Evolutionary conservation across 1,140 invertebrate species (phyloP).

Genomic region (Tetragnatha versicolor): DNA sequence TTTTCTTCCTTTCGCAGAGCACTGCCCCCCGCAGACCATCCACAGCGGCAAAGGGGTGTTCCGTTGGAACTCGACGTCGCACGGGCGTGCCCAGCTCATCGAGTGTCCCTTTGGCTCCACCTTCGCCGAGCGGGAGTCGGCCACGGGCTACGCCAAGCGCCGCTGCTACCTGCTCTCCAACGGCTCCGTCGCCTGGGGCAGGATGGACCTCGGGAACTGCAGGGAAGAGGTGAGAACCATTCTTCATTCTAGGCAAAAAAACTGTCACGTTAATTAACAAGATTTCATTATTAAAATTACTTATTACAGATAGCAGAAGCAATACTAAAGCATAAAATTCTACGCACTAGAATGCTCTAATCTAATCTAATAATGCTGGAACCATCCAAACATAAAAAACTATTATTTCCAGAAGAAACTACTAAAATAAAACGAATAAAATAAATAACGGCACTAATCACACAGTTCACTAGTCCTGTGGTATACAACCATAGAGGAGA

Average conservation of each 20-base stretch:
- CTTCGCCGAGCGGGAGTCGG: constrained; percentile 31
- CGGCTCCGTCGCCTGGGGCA: constrained; percentile 51
- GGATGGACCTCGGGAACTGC: constrained; percentile 36
- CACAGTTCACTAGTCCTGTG: too few species aligned
- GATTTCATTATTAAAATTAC: too few species aligned
- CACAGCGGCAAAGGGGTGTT: constrained; percentile 59
- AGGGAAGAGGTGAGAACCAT: constrained; percentile 58
- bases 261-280: too few species aligned
- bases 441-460: too few species aligned
- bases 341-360: too few species aligned
- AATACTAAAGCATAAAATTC: too few species aligned
- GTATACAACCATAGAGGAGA: too few species aligned
- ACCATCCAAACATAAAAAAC: too few species aligned
- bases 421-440: too few species aligned
- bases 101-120: constrained; percentile 59
- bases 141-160: constrained; percentile 45
- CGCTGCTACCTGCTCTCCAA: constrained; percentile 55
- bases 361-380: too few species aligned
- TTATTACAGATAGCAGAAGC: background rate
- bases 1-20: constrained; percentile 56
- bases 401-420: too few species aligned
- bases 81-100: constrained; percentile 57
- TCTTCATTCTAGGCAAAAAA: too few species aligned
- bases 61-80: constrained; percentile 59
- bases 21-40: constrained; percentile 58